phyloP scores from a whole-genome alignment of 2,888 invertebrate genomes.

The Papilio protenor region DNA sequence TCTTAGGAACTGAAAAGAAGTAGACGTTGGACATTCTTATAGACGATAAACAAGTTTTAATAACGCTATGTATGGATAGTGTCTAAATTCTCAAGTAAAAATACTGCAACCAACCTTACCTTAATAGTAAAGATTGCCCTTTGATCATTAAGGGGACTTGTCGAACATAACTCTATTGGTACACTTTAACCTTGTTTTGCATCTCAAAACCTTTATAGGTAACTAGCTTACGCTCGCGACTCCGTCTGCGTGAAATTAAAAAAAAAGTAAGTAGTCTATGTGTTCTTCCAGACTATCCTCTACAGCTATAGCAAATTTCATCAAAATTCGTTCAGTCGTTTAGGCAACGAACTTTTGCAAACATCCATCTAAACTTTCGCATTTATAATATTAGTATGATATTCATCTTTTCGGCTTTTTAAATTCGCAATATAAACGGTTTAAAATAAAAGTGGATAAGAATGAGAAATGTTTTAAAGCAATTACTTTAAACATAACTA shows the following conservation, averaged over 20 bases:
- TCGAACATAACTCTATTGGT: not conserved
- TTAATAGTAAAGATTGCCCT: not conserved
- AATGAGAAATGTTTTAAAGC: constrained; percentile 3
- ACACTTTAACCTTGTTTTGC: not conserved
- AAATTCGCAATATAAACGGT: not conserved
- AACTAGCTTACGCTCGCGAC: too few species aligned
- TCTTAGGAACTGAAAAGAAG: not conserved
- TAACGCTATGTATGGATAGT: not conserved
- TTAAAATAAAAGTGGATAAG: not conserved
- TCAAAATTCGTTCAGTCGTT: too few species aligned
- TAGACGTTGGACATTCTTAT: not conserved
- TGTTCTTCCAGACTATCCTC: too few species aligned
- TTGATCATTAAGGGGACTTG: not conserved
- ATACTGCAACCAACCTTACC: not conserved
- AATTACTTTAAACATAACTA: constrained; percentile 19
- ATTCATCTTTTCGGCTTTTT: not conserved
- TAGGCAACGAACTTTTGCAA: too few species aligned
- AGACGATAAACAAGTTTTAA: not conserved
- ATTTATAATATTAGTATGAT: too few species aligned
- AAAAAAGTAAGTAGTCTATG: too few species aligned
- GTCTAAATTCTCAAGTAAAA: not conserved
- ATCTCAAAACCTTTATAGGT: not conserved
- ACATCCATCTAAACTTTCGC: too few species aligned
- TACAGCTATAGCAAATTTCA: too few species aligned
- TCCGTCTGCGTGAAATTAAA: too few species aligned